Evolutionary conservation across 2,888 invertebrate genomes (phyloP).

Genomic region (Tipula vernalis): DNA sequence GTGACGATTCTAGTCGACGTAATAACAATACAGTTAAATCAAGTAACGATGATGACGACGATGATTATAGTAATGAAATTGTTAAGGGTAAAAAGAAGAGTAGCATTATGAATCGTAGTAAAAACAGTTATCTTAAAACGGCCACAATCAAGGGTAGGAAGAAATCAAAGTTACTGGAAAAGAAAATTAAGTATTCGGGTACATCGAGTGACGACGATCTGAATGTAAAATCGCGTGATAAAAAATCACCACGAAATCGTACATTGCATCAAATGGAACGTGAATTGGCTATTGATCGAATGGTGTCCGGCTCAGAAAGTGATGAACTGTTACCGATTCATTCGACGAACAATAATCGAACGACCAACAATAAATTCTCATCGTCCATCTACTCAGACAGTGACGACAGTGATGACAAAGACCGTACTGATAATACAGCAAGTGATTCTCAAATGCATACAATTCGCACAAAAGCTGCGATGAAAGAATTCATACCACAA

Average conservation of each 20-base stretch:
- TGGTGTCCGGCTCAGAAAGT: conserved; percentile 57
- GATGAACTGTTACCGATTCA: conserved; percentile 60
- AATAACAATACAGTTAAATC: conserved; percentile 7
- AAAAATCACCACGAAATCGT: conserved; percentile 37
- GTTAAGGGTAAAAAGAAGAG: conserved; percentile 13
- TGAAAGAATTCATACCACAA: conserved; percentile 63
- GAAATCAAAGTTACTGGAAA: conserved; percentile 17
- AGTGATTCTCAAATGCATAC: conserved; percentile 56
- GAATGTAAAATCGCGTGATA: neutral
- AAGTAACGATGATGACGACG: conserved; percentile 8
- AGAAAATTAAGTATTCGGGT: conserved; percentile 30
- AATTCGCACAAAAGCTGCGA: conserved; percentile 66
- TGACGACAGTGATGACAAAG: conserved; percentile 38
- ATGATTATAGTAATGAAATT: conserved; percentile 5
- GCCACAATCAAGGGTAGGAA: neutral
- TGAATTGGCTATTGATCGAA: conserved; percentile 49
- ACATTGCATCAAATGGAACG: conserved; percentile 60
- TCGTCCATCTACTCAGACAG: conserved; percentile 75
- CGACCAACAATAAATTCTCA: conserved; percentile 42
- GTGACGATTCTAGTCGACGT: conserved; percentile 37
- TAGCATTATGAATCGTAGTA: conserved; percentile 13
- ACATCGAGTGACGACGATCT: conserved; percentile 50
- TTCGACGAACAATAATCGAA: conserved; percentile 12
- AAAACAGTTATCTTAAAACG: neutral
- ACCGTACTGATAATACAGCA: conserved; percentile 46